Conservation (phyloP, 2,113 vertebrate genomes). For the Maccullochella peelii region DNA sequence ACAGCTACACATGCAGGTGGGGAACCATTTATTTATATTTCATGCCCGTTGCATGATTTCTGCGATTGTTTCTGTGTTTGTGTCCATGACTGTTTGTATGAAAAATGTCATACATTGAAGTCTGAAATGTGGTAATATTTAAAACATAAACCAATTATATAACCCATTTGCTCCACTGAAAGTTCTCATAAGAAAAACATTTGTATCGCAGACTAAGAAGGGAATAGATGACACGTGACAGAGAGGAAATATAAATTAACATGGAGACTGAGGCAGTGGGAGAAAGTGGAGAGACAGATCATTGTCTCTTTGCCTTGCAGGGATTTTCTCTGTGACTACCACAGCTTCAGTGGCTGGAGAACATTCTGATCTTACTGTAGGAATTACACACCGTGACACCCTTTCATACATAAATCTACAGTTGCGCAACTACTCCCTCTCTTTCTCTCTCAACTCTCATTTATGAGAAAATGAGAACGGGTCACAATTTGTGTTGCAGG, state of each 20-base stretch:
- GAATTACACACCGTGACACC: background rate
- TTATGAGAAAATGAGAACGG: background rate
- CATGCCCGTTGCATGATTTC: constrained; percentile 16
- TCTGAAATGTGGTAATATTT: background rate
- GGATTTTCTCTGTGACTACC: background rate
- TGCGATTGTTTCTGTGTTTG: background rate
- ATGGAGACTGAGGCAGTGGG: background rate
- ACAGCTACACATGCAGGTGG: background rate
- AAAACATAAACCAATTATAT: background rate
- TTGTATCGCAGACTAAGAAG: background rate
- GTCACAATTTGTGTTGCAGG: background rate
- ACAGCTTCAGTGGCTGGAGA: background rate
- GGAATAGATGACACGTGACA: background rate
- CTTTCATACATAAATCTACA: constrained; percentile 2
- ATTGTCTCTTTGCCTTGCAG: background rate
- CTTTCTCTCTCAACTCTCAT: background rate
- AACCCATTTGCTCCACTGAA: background rate
- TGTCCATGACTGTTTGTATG: background rate
- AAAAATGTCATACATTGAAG: background rate
- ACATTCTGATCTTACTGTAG: background rate
- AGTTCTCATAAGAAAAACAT: background rate
- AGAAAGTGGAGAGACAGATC: background rate
- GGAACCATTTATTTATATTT: too few species aligned
- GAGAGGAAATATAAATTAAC: background rate
- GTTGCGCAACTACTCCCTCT: background rate